Conservation (phyloP, 1,140 invertebrate genomes). For the Adoxophyes honmai region DNA sequence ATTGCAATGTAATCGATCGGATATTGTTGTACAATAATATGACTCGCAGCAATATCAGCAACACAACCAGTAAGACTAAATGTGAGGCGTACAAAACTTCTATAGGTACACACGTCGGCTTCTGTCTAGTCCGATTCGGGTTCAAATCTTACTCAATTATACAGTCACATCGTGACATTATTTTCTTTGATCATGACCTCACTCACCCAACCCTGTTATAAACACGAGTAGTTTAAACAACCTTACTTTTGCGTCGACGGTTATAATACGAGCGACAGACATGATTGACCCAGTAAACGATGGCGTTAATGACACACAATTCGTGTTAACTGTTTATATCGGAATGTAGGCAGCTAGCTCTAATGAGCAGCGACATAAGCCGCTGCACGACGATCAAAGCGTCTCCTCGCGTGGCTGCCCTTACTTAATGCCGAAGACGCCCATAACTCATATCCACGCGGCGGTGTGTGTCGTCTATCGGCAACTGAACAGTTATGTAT, state of each 20-base stretch:
- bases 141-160: no score
- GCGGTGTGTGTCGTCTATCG: not conserved
- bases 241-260: not conserved
- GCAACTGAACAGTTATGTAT: not conserved
- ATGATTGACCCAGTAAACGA: not conserved
- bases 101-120: no score
- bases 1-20: conserved; percentile 10
- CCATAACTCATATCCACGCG: not conserved
- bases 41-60: not conserved
- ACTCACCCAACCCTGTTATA: no score
- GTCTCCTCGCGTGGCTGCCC: conserved; percentile 13
- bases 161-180: no score
- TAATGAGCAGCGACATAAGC: conserved; percentile 7
- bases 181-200: no score
- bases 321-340: conserved; percentile 12
- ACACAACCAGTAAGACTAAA: no score
- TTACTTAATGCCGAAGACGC: conserved; percentile 6
- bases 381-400: conserved; percentile 11
- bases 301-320: conserved; percentile 6
- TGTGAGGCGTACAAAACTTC: no score
- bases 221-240: conserved; percentile 7
- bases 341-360: conserved; percentile 8
- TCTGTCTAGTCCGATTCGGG: no score
- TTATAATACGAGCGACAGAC: conserved; percentile 5
- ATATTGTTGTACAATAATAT: not conserved